Percentiles rank a stretch among this genome's conserved stretches.
phyloP scores from a whole-genome alignment of 2,888 invertebrate species.

The Byasa hedistus region DNA sequence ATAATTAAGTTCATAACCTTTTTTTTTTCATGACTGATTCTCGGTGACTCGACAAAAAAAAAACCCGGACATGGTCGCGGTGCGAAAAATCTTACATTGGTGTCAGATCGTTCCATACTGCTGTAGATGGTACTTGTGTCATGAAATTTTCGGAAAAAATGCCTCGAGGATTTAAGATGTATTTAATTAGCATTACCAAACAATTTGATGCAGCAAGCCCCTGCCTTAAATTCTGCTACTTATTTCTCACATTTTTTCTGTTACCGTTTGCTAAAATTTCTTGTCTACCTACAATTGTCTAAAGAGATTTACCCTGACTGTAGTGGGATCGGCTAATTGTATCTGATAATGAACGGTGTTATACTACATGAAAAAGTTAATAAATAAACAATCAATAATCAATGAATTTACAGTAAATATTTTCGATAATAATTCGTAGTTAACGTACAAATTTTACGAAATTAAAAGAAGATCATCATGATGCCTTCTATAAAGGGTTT shows the following conservation, averaged over 20 bases:
- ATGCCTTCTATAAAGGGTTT: too few relatives aligned
- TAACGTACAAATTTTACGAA: not conserved
- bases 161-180: too few relatives aligned
- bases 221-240: not conserved
- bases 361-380: not conserved
- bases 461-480: not conserved
- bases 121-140: constrained; percentile 4
- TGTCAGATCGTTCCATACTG: constrained; percentile 5
- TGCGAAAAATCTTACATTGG: constrained; percentile 12
- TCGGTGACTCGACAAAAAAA: constrained; percentile 35
- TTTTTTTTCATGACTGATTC: constrained; percentile 19
- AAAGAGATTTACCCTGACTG: not conserved
- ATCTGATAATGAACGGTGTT: not conserved
- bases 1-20: not conserved
- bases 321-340: not conserved
- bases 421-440: not conserved
- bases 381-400: not conserved
- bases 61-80: constrained; percentile 49
- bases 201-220: too few relatives aligned
- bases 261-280: not conserved
- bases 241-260: not conserved
- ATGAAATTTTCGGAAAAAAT: not conserved
- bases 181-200: not conserved
- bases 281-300: not conserved
- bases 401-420: not conserved